A percentile compares a stretch with the other conserved stretches of the same genome.
phyloP scores from a whole-genome alignment of 92 coral and sea anemone species.

The Epizoanthus fatuus region DNA sequence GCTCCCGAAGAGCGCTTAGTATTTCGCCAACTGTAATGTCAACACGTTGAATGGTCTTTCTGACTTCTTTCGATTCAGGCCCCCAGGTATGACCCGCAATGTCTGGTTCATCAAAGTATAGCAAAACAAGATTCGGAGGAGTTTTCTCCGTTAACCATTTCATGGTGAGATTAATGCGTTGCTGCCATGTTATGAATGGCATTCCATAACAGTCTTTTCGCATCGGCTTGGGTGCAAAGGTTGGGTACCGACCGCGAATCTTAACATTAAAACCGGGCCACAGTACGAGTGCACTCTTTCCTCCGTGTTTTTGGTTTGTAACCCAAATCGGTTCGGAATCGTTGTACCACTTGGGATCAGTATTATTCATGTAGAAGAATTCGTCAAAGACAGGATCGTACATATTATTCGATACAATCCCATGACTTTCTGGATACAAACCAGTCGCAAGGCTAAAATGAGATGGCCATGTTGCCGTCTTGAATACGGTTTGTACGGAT shows the following conservation, averaged over 20 bases:
- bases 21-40: conserved; percentile 81
- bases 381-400: conserved; percentile 84
- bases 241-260: conserved; percentile 68
- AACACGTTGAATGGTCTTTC: conserved; percentile 52
- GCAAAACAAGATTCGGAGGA: conserved; percentile 91
- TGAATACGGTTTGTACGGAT: conserved; percentile 83
- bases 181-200: conserved; percentile 67
- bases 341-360: conserved; percentile 93
- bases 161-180: conserved; percentile 70
- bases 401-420: conserved; percentile 89
- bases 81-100: conserved; percentile 80
- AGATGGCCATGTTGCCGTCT: conserved; percentile 88
- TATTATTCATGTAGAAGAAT: conserved; percentile 68
- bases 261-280: conserved; percentile 94
- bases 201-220: conserved; percentile 71
- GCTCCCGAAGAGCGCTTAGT: conserved; percentile 59
- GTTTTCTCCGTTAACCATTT: conserved; percentile 75
- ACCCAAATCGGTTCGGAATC: conserved; percentile 93
- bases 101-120: conserved; percentile 91
- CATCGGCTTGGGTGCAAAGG: conserved; percentile 54
- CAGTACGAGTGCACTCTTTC: conserved; percentile 83
- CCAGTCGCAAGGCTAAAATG: conserved; percentile 92
- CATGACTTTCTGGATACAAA: conserved; percentile 93
- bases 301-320: conserved; percentile 88
- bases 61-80: conserved; percentile 63